Percentiles rank a stretch among this genome's conserved stretches.
Conservation (phyloP, 1,140 invertebrate genomes). For the Lerema accius region DNA sequence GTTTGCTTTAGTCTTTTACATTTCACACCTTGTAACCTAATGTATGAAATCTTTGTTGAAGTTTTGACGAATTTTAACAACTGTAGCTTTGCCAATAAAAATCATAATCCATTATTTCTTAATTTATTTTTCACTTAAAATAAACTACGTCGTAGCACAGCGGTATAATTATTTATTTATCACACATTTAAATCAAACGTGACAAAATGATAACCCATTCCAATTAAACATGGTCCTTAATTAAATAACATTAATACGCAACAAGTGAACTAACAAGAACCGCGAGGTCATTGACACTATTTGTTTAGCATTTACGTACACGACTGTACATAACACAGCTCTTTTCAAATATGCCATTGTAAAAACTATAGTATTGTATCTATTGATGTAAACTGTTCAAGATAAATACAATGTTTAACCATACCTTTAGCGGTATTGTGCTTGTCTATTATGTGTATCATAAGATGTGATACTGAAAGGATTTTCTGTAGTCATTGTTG, state of each 20-base stretch:
- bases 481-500: constrained; percentile 69
- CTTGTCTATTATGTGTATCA: constrained; percentile 58
- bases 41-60: no score
- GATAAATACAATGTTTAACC: constrained; percentile 59
- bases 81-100: no score
- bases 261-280: constrained; percentile 48
- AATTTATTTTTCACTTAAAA: no score
- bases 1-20: no score
- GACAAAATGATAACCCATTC: constrained; percentile 1
- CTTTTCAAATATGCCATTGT: constrained; percentile 68
- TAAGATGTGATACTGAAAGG: constrained; percentile 59
- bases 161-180: no score
- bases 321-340: constrained; percentile 60
- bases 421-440: constrained; percentile 44
- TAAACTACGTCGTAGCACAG: no score
- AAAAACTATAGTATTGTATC: constrained; percentile 61
- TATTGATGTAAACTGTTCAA: constrained; percentile 62
- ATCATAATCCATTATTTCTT: no score
- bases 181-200: no score
- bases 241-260: constrained; percentile 40
- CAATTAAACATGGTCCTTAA: constrained; percentile 45
- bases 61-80: no score
- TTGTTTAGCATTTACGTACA: constrained; percentile 55
- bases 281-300: constrained; percentile 60
- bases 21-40: no score